Evolutionary conservation across 2,797 vertebrate genomes (phyloP).

Genomic region (Pantherophis alleghaniensis): DNA sequence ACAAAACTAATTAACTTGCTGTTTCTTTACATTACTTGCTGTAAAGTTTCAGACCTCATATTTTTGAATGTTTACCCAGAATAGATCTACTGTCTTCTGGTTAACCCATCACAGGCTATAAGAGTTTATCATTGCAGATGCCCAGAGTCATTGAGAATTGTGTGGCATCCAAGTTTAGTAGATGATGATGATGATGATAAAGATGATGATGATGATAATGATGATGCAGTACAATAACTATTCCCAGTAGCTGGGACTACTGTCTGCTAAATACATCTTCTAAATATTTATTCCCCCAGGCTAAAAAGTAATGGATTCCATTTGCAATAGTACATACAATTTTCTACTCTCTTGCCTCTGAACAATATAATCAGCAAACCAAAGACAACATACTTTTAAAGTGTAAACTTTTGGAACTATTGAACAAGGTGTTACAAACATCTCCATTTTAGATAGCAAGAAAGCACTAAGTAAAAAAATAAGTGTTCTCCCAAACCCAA

Average conservation of each 20-base stretch:
- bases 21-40: not conserved
- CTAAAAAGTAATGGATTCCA: not conserved
- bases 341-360: not conserved
- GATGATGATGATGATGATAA: not conserved
- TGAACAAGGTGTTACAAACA: not conserved
- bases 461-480: not conserved
- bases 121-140: not conserved
- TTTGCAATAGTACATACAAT: not conserved
- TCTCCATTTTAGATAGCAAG: slow-evolving; percentile 12
- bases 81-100: not conserved
- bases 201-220: not conserved
- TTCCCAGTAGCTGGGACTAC: not conserved
- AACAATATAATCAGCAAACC: not conserved
- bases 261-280: not conserved
- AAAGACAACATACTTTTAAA: slow-evolving; percentile 2
- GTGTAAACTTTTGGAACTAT: not conserved
- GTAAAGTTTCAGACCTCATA: not conserved
- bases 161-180: not conserved
- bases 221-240: not conserved
- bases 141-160: not conserved
- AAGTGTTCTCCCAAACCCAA: not conserved
- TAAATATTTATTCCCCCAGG: not conserved
- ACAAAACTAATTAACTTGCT: not conserved
- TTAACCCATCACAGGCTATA: not conserved
- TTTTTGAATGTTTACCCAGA: not conserved